phyloP scores from a whole-genome alignment of 30 jellyfish, hydroid and myxozoan genomes.

The Turritopsis dohrnii region DNA sequence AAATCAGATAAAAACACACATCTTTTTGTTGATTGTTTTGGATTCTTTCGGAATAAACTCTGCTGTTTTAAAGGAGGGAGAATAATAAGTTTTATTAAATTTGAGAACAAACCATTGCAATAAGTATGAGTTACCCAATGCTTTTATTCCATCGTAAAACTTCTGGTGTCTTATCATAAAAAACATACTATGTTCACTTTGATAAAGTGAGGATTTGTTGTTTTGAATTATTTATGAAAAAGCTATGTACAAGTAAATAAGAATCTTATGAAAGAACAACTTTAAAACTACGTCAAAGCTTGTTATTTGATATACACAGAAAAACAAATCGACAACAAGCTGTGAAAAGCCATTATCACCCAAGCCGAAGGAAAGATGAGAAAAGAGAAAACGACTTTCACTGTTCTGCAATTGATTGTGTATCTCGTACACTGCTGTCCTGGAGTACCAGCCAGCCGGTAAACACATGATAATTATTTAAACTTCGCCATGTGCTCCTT shows the following conservation, averaged over 20 bases:
- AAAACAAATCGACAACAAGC: neutral
- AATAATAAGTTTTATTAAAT: neutral
- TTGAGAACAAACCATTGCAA: neutral
- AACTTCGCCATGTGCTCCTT: too few species aligned
- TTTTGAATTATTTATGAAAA: neutral
- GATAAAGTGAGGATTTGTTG: neutral
- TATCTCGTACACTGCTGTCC: neutral
- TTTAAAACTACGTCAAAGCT: neutral
- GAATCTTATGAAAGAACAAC: neutral
- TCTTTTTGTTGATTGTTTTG: too few species aligned
- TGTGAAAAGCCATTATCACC: too few species aligned
- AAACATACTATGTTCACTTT: neutral
- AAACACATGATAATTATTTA: neutral
- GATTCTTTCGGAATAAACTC: too few species aligned
- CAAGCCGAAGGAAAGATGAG: neutral
- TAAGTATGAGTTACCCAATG: neutral
- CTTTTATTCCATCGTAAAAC: too few species aligned
- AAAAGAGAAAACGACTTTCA: neutral
- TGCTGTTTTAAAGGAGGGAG: too few species aligned
- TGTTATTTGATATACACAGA: neutral
- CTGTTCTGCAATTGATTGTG: neutral
- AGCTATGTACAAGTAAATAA: neutral
- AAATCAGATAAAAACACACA: too few species aligned
- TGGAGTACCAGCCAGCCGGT: neutral
- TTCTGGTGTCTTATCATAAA: too few species aligned